Base-by-base conservation (phyloP, 2,113 vertebrate species). In the Heteronetta atricapilla region DNA sequence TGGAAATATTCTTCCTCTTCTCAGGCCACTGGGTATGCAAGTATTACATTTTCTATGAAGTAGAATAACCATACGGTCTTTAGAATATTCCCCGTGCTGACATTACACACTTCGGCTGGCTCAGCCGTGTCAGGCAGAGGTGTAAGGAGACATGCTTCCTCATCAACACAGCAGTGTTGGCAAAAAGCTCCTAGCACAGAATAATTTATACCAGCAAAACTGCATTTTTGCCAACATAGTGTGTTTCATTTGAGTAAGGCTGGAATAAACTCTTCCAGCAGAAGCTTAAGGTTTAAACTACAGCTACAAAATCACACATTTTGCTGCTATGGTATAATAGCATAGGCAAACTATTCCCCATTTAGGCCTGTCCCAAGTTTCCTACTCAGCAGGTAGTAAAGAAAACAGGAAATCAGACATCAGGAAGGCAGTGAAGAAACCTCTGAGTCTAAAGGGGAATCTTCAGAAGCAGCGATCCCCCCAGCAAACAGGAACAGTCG, bases 181-280 rank as follows among this genome's bases (percentile, higher is more conserved):
- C 38, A 29, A 64, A 64, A 80, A 60, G 11, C 58, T 62, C 48
- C 53, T 13, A 11, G 25, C 33, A 15, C 2, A 8, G 59, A 74
- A 52, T 31, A 67, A 58, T 53, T 58, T 26, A 36, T 34, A 48
- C 28, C 2, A 38, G 53, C 16, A 77, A 31, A 69, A 53, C 2
- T 10, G 23, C 13, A 11, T 3, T 48, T 74, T 20, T 33, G 36
- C 23, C 66, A 40, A 26, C 78, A 23, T 11, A 67, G 55, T 2
- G 0, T 36, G 52, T 64, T 89, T 85, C 33, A 58, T n/a, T 18
- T 0, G 0, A 66, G 38, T 21, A 70, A 74, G 9, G 20, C 67
- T 60, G 53, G 13, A 62, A 40, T 56, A 74, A 86, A 13, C n/a
- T 67, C 50, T 50, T 74, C 3, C 3, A 52, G 46, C 66, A 79